Evolutionary conservation across 2,113 vertebrate species (phyloP).

Genomic region (Hyaena hyaena): DNA sequence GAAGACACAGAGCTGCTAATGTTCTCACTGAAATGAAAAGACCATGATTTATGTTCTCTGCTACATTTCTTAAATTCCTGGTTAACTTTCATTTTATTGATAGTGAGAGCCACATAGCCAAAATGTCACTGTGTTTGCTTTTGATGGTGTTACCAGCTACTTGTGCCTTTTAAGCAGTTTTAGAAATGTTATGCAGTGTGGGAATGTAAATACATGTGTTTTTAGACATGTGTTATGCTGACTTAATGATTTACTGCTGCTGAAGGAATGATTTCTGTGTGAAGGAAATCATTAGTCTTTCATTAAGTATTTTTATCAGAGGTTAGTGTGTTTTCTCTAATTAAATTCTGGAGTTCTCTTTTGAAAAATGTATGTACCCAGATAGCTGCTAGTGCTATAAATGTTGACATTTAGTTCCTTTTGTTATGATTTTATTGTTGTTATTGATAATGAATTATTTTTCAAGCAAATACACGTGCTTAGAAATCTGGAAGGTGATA

Average conservation of each 20-base stretch:
- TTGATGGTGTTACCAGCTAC: background rate
- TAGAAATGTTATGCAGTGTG: background rate
- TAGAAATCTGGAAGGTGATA: conserved; percentile 19
- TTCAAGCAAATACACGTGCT: background rate
- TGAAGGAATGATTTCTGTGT: background rate
- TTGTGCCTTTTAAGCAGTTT: conserved; percentile 36
- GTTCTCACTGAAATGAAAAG: background rate
- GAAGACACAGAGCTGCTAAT: background rate
- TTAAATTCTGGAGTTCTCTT: conserved; percentile 29
- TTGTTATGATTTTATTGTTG: conserved; percentile 37
- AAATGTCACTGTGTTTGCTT: conserved; percentile 19
- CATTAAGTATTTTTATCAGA: conserved; percentile 16
- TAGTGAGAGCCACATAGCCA: background rate
- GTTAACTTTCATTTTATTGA: conserved; percentile 41
- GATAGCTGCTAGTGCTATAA: background rate
- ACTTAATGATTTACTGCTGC: background rate
- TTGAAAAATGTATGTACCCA: background rate
- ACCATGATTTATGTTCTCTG: background rate
- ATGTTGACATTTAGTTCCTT: conserved; percentile 23
- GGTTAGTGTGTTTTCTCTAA: conserved; percentile 32
- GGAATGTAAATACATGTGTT: background rate
- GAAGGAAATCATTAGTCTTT: conserved; percentile 1
- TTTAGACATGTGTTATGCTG: background rate
- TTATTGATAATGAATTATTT: conserved; percentile 47
- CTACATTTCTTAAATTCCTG: background rate